These are phyloP conservation scores for Hirtodrosophila cameraria DNA, from an alignment of 2,888 invertebrate species.

Conservation along the genomic window DNA sequence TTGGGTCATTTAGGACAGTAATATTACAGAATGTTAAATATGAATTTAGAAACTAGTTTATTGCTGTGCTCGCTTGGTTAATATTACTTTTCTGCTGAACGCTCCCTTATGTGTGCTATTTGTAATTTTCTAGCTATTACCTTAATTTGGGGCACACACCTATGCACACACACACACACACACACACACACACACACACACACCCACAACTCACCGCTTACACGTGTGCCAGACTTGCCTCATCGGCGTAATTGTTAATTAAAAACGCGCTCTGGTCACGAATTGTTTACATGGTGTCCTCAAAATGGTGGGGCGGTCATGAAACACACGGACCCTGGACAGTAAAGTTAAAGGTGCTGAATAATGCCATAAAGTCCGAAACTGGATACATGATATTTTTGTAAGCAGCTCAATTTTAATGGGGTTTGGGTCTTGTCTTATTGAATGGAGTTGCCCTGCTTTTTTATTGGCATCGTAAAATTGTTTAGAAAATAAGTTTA, in stretches of 20 bases:
- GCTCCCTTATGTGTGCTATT: slow-evolving; percentile 43
- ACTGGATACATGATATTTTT: not conserved
- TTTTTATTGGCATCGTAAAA: slow-evolving; percentile 49
- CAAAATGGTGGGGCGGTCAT: slow-evolving; percentile 9
- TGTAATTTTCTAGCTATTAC: slow-evolving; percentile 65
- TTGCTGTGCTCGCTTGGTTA: not conserved
- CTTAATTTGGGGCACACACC: slow-evolving; percentile 58
- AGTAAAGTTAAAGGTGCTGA: slow-evolving; percentile 32
- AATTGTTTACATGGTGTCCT: slow-evolving; percentile 33
- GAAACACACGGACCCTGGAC: slow-evolving; percentile 7
- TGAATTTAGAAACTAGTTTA: slow-evolving; percentile 4
- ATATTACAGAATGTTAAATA: not conserved
- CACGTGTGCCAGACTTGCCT: slow-evolving; percentile 47
- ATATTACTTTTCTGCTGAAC: slow-evolving; percentile 1
- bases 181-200: slow-evolving; percentile 1
- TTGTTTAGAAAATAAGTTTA: slow-evolving; percentile 54
- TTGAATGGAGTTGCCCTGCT: slow-evolving; percentile 8
- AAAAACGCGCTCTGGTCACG: slow-evolving; percentile 66
- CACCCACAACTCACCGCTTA: slow-evolving; percentile 20
- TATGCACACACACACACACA: slow-evolving; percentile 8
- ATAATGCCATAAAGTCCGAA: slow-evolving; percentile 33
- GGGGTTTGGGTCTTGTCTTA: slow-evolving; percentile 9
- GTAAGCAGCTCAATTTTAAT: slow-evolving; percentile 12
- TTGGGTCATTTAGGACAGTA: too few species aligned
- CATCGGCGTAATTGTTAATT: slow-evolving; percentile 70